A percentile compares a stretch with the other conserved stretches of the same genome.
These are phyloP conservation scores for Theristicus caerulescens DNA, from an alignment of 2,113 vertebrate genomes.

Conservation along the genomic window DNA sequence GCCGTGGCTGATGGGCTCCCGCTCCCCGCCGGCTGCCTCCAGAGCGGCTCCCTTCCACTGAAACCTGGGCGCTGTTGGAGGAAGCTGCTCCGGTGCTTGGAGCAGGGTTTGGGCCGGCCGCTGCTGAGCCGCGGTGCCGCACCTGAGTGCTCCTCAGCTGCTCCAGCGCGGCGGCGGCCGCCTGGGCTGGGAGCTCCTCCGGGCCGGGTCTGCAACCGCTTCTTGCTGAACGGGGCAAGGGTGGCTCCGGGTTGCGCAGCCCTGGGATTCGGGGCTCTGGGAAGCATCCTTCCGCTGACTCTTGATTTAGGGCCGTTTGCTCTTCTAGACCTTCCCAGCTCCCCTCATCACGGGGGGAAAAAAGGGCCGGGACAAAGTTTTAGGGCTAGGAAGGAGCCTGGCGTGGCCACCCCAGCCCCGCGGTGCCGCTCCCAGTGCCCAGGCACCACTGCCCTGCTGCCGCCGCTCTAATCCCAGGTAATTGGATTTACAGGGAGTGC, in stretches of 20 bases:
- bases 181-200: not conserved
- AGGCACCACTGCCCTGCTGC: not conserved
- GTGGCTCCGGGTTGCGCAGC: not conserved
- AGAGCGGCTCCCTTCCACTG: not conserved
- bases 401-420: fast-evolving
- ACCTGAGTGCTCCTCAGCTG: not conserved
- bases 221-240: not conserved
- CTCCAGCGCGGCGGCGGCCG: not conserved
- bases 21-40: not conserved
- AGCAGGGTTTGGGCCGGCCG: not conserved
- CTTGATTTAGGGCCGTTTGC: not conserved
- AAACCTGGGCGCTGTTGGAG: not conserved
- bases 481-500: slow-evolving; percentile 67
- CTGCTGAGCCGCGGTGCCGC: not conserved
- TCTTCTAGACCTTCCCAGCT: not conserved
- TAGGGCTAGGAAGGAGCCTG: not conserved
- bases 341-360: fast-evolving
- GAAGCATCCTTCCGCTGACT: not conserved
- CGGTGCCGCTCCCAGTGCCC: not conserved
- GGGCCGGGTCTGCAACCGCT: not conserved
- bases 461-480: slow-evolving; percentile 45
- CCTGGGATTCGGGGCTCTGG: not conserved
- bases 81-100: not conserved
- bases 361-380: not conserved
- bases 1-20: not conserved